A percentile compares a stretch with the other conserved stretches of the same genome.
Conservation (phyloP, 2,888 invertebrate species). For the Maniola hyperantus region DNA sequence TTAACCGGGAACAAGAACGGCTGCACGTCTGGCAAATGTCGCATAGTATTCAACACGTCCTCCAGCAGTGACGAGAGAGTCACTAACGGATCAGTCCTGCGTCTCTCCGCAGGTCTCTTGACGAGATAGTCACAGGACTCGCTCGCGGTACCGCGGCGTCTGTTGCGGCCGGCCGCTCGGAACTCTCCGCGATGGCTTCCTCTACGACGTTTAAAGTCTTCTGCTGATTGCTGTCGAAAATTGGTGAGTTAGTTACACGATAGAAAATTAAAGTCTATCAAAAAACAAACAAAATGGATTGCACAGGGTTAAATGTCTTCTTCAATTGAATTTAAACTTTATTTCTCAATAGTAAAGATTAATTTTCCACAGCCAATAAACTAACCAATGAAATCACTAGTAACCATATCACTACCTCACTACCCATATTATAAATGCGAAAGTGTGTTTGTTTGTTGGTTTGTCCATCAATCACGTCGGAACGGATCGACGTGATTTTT, state of each 20-base stretch:
- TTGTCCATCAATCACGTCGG: too few species aligned
- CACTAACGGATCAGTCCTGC: slow-evolving; percentile 97
- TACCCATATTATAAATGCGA: too few species aligned
- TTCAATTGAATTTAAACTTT: too few species aligned
- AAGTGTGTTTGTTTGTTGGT: too few species aligned
- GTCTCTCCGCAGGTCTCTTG: slow-evolving; percentile 86
- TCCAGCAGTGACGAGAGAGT: slow-evolving; percentile 96
- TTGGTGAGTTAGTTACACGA: not conserved
- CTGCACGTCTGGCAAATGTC: slow-evolving; percentile 95
- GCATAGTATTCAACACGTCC: slow-evolving; percentile 94
- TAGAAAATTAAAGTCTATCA: too few species aligned
- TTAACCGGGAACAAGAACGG: slow-evolving; percentile 98
- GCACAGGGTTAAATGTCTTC: too few species aligned
- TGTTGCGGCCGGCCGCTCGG: slow-evolving; percentile 58
- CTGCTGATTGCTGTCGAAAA: slow-evolving; percentile 86
- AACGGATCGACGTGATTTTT: too few species aligned
- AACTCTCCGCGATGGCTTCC: slow-evolving; percentile 87
- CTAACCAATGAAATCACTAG: too few species aligned
- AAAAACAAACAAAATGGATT: too few species aligned
- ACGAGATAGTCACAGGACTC: slow-evolving; percentile 92
- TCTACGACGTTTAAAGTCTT: slow-evolving; percentile 91
- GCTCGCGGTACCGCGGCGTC: slow-evolving; percentile 62
- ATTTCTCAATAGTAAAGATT: too few species aligned
- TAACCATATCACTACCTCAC: too few species aligned
- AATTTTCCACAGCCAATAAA: too few species aligned